These are phyloP conservation scores for Buphagus erythrorhynchus DNA, from an alignment of 2,797 vertebrate species.

Conservation along the genomic window DNA sequence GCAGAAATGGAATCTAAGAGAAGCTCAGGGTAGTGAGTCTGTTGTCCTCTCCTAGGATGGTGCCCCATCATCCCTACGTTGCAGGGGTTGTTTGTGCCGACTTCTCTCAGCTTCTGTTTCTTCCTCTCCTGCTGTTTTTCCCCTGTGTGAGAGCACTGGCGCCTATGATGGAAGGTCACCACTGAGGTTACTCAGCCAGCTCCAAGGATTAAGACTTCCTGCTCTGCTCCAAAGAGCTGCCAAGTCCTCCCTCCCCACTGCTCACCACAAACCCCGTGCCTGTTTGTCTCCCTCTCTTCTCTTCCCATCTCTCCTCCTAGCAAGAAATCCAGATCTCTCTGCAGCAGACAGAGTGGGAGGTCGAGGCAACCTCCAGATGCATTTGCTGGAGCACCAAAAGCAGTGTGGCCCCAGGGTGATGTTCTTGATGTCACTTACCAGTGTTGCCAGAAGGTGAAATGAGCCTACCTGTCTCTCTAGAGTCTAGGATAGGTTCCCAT, in stretches of 20 bases:
- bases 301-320: neutral
- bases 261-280: conserved; percentile 28
- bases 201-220: conserved; percentile 24
- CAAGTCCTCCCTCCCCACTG: neutral
- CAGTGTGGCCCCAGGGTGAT: neutral
- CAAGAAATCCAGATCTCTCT: neutral
- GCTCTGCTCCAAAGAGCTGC: conserved; percentile 8
- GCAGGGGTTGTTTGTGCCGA: neutral
- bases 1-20: neutral
- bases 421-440: neutral
- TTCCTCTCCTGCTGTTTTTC: neutral
- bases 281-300: neutral
- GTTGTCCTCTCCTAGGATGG: neutral
- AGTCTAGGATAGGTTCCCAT: neutral
- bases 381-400: neutral
- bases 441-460: neutral
- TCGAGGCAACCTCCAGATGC: neutral
- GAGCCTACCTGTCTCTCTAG: neutral
- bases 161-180: neutral
- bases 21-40: neutral
- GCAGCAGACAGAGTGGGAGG: neutral
- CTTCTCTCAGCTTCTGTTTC: neutral
- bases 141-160: neutral
- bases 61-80: neutral
- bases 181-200: conserved; percentile 10